Evolutionary conservation across 2,888 invertebrate species (phyloP), one percentile per base, ranked within the genome.

Genomic region (Trichopoda pennipes): DNA sequence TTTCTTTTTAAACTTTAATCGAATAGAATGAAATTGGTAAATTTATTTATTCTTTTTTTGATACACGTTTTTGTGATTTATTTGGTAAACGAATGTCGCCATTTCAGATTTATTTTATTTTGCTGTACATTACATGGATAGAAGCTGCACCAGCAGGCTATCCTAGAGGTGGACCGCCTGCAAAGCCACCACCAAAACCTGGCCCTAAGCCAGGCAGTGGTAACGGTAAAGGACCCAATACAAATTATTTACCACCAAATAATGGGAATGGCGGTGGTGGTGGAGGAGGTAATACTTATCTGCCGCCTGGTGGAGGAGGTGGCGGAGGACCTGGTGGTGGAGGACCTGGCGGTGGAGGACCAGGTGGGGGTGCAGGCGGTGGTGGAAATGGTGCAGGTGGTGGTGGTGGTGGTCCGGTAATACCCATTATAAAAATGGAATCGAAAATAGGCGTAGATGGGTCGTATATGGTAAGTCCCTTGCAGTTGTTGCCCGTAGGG

Each of bases 351-450:
- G 84, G 80, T 10, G 72, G 64, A 3, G 68, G 66, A 12, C 8
- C 32, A 6, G 68, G 47, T 14, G 70, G 85, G 12, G 84, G 80
- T 9, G 84, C 74, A 9, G 85, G 70, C 0, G 86, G 84, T 1
- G 83, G 60, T 4, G 84, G 72, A 0, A 86, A 82, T 0, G 85
- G 60, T 0, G 86, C 84, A 0, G 86, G 77, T 12, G 86, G 51
- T 0, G 84, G 84, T 0, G 86, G 86, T 0, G 86, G 86, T 3
- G 89, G 86, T 6, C 88, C 89, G 47, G 85, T 84, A 8, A 90
- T 90, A 81, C 90, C 90, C 42, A 90, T 90, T 63, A 86, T 90
- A 3, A 90, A 89, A 74, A 85, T 88, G 85, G 90, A 90, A 63
- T 88, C 89, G 0, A 88, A 89, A 85, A 84, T 91, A 3, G 90